Percentiles rank a stretch among this genome's conserved stretches.
phyloP scores from a whole-genome alignment of 2,797 vertebrate species.

The Acanthis flammea region DNA sequence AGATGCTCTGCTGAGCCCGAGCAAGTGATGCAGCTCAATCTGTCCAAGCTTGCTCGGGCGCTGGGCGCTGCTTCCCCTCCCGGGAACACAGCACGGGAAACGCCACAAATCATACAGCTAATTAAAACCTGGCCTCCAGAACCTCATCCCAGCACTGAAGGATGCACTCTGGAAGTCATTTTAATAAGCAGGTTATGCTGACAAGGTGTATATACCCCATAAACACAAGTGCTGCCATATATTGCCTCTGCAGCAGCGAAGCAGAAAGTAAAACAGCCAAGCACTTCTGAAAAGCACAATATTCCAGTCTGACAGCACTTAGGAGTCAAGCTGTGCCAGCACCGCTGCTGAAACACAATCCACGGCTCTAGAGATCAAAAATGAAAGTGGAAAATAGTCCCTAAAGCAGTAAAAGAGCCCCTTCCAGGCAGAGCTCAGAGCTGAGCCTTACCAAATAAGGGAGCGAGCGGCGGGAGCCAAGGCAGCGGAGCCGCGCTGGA shows the following conservation, averaged over 20 bases:
- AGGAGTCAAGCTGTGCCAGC: not conserved
- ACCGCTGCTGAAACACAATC: not conserved
- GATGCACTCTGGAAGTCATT: not conserved
- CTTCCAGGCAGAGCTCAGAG: conserved; percentile 63
- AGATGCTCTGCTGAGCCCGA: not conserved
- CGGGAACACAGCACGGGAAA: not conserved
- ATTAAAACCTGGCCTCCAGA: not conserved
- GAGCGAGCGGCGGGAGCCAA: conserved; percentile 44
- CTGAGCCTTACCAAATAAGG: conserved; percentile 92
- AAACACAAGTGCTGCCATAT: not conserved
- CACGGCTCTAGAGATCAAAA: conserved; percentile 8
- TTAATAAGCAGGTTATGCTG: not conserved
- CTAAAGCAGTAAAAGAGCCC: conserved; percentile 43
- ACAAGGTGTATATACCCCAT: not conserved
- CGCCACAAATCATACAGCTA: not conserved
- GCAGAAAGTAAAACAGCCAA: not conserved
- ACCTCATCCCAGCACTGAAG: not conserved
- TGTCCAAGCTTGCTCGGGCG: not conserved
- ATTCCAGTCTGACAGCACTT: not conserved
- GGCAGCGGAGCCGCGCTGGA: conserved; percentile 40
- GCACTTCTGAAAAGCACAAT: not conserved
- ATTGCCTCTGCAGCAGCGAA: not conserved
- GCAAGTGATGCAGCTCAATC: not conserved
- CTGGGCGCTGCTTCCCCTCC: not conserved
- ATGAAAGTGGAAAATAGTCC: conserved; percentile 39